Evolutionary conservation across 2,797 vertebrate species (phyloP).

Genomic region (Amblyraja radiata): DNA sequence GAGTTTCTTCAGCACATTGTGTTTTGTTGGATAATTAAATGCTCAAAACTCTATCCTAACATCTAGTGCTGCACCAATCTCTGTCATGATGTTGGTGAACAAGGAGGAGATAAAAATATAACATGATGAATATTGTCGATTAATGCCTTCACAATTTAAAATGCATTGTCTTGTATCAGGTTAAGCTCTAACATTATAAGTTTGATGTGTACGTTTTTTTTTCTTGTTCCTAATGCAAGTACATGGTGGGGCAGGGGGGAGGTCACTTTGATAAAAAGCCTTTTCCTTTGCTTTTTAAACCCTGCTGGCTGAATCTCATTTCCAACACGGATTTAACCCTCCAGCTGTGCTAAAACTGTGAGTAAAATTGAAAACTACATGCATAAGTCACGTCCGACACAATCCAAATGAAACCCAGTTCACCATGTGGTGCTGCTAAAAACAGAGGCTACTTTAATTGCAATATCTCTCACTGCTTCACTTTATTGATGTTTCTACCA

Average conservation of each 20-base stretch:
- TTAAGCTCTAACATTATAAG: background rate
- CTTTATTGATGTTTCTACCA: background rate
- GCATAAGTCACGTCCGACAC: background rate
- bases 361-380: conserved; percentile 21
- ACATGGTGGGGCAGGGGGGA: background rate
- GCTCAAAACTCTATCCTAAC: too few species aligned
- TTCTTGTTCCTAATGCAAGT: background rate
- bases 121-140: background rate
- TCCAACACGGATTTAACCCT: background rate
- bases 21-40: background rate
- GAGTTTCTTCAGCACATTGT: too few species aligned
- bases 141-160: background rate
- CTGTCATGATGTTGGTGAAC: background rate
- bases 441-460: background rate
- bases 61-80: background rate
- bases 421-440: background rate
- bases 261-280: background rate
- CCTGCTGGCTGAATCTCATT: conserved; percentile 2
- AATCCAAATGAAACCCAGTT: background rate
- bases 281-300: background rate
- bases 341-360: background rate
- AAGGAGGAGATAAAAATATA: background rate
- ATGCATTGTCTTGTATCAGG: background rate
- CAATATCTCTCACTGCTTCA: background rate
- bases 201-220: background rate